phyloP scores from a whole-genome alignment of 1,140 invertebrate species.

The Leptoteleia sp. region DNA sequence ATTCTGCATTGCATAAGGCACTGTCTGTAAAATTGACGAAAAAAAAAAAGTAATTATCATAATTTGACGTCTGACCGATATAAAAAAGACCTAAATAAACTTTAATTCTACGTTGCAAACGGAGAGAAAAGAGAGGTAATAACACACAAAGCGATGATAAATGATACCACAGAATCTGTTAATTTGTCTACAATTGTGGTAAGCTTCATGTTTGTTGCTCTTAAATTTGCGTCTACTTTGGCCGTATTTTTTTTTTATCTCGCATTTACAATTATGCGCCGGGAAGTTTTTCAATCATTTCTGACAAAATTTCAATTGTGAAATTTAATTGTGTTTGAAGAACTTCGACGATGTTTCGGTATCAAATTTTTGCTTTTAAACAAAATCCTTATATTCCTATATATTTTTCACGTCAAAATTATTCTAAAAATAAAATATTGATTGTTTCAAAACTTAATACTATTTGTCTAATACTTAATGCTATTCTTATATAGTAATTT shows the following conservation, averaged over 20 bases:
- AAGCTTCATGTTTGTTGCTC: slow-evolving; percentile 43
- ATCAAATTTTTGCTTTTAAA: no score
- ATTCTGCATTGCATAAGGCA: no score
- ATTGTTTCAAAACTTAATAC: no score
- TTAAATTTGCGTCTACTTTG: slow-evolving; percentile 37
- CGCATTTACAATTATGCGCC: slow-evolving; percentile 16
- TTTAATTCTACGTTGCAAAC: slow-evolving; percentile 57
- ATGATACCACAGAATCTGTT: slow-evolving; percentile 65
- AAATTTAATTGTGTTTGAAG: not conserved
- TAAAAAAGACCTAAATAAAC: slow-evolving; percentile 59
- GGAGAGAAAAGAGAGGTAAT: slow-evolving; percentile 52
- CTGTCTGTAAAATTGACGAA: slow-evolving; percentile 1
- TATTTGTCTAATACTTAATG: no score
- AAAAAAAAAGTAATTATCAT: slow-evolving; percentile 31
- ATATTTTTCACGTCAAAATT: no score
- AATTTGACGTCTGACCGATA: slow-evolving; percentile 45
- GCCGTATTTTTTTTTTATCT: slow-evolving; percentile 13
- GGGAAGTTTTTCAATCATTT: slow-evolving; percentile 11
- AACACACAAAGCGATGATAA: slow-evolving; percentile 60
- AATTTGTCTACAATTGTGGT: slow-evolving; percentile 61
- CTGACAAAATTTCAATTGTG: no score
- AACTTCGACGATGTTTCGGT: no score
- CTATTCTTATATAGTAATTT: no score
- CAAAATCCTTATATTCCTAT: no score
- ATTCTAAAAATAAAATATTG: no score